Evolutionary conservation across 2,888 invertebrate genomes (phyloP), one percentile per base, ranked within the genome.

Genomic region (Diaphora mendica): DNA sequence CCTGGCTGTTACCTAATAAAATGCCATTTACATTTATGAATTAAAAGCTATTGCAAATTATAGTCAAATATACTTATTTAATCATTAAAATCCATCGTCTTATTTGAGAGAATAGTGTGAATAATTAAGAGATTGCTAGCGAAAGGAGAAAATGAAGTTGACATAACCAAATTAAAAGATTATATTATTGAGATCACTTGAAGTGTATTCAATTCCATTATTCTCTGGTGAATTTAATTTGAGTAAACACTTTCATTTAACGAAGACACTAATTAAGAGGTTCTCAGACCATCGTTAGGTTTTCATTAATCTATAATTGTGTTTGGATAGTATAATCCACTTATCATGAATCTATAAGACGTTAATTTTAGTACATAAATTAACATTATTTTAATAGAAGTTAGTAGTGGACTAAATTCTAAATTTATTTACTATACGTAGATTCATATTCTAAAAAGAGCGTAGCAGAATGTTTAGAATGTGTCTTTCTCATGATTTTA

Each of bases 231-330:
- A 87, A 91, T 30, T 92, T 93, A 94, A 94, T 93, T 94, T 91
- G 91, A 91, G 91, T 91, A 94, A 94, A 93, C 93, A 93, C 94
- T 93, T 86, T 80, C 77, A 83, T 80, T 89, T 89, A 92, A 93
- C 92, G 92, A 92, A 93, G 90, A 88, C 88, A 90, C 91, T 91
- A 91, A 93, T 91, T 89, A 92, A 91, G 88, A 86, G 87, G 74
- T 80, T 87, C 86, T 87, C 81, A 81, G 82, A 87, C 83, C 85
- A 86, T 86, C 85, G 86, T 86, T 82, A 86, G 87, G 87, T 91
- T 92, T 90, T 88, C 89, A 89, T 91, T 91, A 87, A 81, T 83
- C 81, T 86, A 87, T 91, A 92, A 92, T 91, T 91, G 90, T 92
- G 85, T 92, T 92, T 91, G 88, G 85, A 35, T n/a, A 35, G 7